Conservation (phyloP, 2,888 invertebrate species). For the Plemyria rubiginata region DNA sequence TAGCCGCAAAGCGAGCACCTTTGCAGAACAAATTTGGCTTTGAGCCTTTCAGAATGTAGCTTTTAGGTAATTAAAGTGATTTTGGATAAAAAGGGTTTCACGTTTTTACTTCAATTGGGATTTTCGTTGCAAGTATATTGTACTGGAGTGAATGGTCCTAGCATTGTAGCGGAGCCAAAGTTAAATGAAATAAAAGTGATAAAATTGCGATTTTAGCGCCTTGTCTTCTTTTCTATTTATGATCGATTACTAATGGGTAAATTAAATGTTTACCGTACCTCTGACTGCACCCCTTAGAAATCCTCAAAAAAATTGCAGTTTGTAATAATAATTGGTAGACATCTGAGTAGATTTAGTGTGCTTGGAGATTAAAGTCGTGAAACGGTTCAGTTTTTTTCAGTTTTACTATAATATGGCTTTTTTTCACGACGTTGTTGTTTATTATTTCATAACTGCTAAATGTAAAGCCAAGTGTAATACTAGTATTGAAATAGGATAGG, state of each 20-base stretch:
- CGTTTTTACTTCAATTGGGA: slow-evolving; percentile 21
- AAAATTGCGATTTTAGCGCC: neutral
- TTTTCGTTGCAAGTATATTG: slow-evolving; percentile 19
- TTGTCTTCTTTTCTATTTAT: too few relatives aligned
- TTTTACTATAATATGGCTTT: too few relatives aligned
- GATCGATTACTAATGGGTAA: too few relatives aligned
- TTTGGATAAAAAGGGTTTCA: slow-evolving; percentile 37
- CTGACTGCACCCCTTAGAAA: too few relatives aligned
- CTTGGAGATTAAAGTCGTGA: too few relatives aligned
- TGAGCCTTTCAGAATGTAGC: slow-evolving; percentile 54
- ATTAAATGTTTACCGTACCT: too few relatives aligned
- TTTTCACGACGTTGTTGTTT: too few relatives aligned
- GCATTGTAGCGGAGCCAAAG: neutral
- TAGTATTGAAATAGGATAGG: neutral
- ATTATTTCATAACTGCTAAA: too few relatives aligned
- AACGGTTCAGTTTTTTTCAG: too few relatives aligned
- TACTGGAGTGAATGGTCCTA: slow-evolving; percentile 5
- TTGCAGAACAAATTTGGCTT: slow-evolving; percentile 50
- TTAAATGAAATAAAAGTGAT: neutral
- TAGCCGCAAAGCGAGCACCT: slow-evolving; percentile 37
- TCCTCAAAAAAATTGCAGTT: too few relatives aligned
- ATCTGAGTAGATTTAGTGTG: too few relatives aligned
- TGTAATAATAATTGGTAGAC: too few relatives aligned
- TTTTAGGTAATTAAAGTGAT: slow-evolving; percentile 63
- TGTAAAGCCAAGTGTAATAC: neutral